Evolutionary conservation across 2,797 vertebrate genomes (phyloP).

Genomic region (Coccyzus lansbergi): DNA sequence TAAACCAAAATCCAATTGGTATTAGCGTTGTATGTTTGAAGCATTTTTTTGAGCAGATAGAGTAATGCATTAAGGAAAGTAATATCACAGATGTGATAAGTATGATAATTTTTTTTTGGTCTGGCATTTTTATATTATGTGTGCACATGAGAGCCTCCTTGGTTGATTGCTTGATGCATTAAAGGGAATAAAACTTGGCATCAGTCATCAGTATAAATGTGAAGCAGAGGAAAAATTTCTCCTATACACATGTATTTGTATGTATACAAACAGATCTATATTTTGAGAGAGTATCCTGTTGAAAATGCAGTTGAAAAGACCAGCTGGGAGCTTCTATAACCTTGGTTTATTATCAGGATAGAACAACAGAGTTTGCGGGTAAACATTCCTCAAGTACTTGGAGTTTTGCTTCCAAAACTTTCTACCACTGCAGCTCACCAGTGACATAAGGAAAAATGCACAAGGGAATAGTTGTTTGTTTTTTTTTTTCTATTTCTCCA

Average conservation of each 20-base stretch:
- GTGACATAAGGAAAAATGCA: accelerated
- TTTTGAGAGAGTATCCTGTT: neutral
- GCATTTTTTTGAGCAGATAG: neutral
- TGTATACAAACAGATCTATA: too few species aligned
- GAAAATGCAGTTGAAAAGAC: neutral
- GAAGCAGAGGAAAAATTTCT: neutral
- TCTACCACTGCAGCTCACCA: neutral
- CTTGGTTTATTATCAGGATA: neutral
- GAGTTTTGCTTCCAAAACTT: neutral
- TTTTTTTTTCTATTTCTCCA: too few species aligned
- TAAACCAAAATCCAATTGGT: neutral
- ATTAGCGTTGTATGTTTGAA: neutral
- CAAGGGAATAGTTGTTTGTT: accelerated
- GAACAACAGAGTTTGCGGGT: neutral
- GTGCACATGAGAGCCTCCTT: neutral
- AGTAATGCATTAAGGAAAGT: neutral
- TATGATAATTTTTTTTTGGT: neutral
- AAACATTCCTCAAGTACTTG: too few species aligned
- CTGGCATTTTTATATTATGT: neutral
- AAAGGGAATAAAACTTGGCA: neutral
- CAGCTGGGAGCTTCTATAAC: neutral
- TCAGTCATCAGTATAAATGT: neutral
- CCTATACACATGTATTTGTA: accelerated
- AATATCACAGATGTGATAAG: neutral
- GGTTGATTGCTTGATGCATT: neutral